Conservation (phyloP, 1,140 invertebrate species). For the Pseudomyrmex gracilis region DNA sequence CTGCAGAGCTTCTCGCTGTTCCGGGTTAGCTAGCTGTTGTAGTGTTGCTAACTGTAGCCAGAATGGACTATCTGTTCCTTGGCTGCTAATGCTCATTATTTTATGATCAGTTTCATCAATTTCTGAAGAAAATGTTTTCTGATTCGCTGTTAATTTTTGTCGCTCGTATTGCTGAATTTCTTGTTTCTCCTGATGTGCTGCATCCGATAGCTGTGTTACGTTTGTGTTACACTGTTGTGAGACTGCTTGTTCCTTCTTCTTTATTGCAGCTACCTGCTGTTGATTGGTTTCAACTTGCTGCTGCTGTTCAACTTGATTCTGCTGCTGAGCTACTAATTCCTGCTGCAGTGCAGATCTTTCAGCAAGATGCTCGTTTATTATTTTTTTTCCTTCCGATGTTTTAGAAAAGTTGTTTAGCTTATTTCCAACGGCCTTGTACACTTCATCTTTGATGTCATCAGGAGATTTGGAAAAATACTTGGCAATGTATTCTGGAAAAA, state of each 20-base stretch:
- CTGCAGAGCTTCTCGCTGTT: neutral
- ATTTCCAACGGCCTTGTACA: neutral
- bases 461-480: neutral
- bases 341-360: neutral
- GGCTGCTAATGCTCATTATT: neutral
- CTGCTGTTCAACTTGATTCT: no score
- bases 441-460: neutral
- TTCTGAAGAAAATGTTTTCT: neutral
- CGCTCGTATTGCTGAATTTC: neutral
- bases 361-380: constrained; percentile 1
- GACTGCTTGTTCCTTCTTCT: neutral
- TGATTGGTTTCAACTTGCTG: neutral
- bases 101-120: no score
- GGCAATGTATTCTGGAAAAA: constrained; percentile 6
- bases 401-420: neutral
- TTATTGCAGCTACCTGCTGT: neutral
- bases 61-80: neutral
- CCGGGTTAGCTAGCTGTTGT: neutral
- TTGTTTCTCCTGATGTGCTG: no score
- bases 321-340: neutral
- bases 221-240: no score
- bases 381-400: neutral
- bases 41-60: neutral
- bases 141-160: neutral
- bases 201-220: no score